Evolutionary conservation across 2,888 invertebrate species (phyloP).

Genomic region (Crossocerus cetratus): DNA sequence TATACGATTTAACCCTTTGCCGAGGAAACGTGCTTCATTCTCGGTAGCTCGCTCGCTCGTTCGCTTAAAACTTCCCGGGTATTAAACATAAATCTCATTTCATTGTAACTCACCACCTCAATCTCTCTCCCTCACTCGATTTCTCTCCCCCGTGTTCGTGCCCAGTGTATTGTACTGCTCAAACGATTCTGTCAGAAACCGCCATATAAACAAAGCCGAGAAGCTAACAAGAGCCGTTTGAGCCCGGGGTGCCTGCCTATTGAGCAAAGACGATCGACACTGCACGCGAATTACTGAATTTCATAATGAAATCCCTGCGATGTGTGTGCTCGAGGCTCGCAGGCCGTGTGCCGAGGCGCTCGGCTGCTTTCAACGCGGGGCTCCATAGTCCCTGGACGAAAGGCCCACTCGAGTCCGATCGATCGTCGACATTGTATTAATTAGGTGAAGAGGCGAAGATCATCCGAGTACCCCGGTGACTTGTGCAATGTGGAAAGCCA

Average conservation of each 20-base stretch:
- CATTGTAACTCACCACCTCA: not conserved
- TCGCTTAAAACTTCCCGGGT: too few relatives aligned
- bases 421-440: slow-evolving; percentile 43
- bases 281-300: slow-evolving; percentile 32
- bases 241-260: too few relatives aligned
- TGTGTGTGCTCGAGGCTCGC: not conserved
- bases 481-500: not conserved
- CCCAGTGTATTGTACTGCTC: too few relatives aligned
- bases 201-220: too few relatives aligned
- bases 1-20: too few relatives aligned
- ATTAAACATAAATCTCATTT: too few relatives aligned
- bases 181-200: too few relatives aligned
- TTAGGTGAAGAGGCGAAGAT: slow-evolving; percentile 31
- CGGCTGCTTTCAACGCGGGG: not conserved
- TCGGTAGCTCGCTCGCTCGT: too few relatives aligned
- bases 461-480: not conserved
- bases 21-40: too few relatives aligned
- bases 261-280: slow-evolving; percentile 11
- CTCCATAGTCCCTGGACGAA: not conserved
- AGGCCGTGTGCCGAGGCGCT: too few relatives aligned
- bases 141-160: not conserved
- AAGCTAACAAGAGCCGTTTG: too few relatives aligned
- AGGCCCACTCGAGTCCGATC: slow-evolving; percentile 28
- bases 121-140: not conserved
- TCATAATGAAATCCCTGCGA: slow-evolving; percentile 18